Evolutionary conservation across 2,113 vertebrate genomes (phyloP), one percentile per base, ranked within the genome.

Genomic region (Sorex fumeus): DNA sequence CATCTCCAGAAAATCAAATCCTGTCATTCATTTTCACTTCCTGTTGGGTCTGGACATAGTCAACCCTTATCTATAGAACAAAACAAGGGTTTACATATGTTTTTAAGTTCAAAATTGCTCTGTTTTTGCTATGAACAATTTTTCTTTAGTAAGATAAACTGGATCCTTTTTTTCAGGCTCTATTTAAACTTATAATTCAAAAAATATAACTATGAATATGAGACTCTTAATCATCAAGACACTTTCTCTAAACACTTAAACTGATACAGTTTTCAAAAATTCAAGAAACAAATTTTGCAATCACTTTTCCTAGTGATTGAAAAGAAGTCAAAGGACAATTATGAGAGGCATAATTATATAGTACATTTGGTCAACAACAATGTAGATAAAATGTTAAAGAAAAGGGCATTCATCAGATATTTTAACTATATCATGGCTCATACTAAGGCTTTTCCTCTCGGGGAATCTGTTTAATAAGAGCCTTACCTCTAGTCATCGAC

Each of bases 251-350:
- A 86, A 92, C 90, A 95, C 86, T 94, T 95, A 91, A 80, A 62
- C 71, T 95, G 96, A 95, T 95, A 92, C 57, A 95, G 88, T 97
- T 95, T 96, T 97, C 88, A 84, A 75, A 96, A 96, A 95, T 94
- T 87, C 91, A 88, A 79, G 91, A 95, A 96, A 93, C 96, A 97
- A 95, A 96, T 90, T 94, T 95, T 84, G 91, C 62, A 96, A 93
- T 96, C 96, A 95, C 62, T 95, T 94, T 92, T 95, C 76, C 34
- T 67, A 90, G n/a, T 94, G 88, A 95, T 88, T 95, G 87, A 95
- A 94, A 95, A 94, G 88, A 93, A 94, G 82, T 90, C 45, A 94
- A 90, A 96, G 76, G 80, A 91, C 71, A 95, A 32, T 84, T 80
- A 83, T 69, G 82, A 96, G 87, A 93, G 67, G n/a, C 62, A 70